Evolutionary conservation across 2,797 vertebrate genomes (phyloP).

Genomic region (Hypotaenidia okinawae): DNA sequence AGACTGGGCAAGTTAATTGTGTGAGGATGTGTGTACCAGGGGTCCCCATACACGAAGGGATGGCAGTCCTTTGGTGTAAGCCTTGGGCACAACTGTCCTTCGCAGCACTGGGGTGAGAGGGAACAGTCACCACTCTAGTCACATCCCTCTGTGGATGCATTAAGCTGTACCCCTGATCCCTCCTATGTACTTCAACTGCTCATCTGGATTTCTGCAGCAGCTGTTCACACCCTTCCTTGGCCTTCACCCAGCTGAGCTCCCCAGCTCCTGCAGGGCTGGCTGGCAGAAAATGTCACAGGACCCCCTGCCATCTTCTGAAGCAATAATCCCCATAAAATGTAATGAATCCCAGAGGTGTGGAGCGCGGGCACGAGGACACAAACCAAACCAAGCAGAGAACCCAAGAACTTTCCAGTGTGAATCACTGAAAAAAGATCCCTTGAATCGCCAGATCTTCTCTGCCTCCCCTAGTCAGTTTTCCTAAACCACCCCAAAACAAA

Average conservation of each 20-base stretch:
- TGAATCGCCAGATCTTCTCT: not conserved
- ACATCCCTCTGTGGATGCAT: not conserved
- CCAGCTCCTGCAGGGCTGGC: not conserved
- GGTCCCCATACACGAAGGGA: not conserved
- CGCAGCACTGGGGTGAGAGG: not conserved
- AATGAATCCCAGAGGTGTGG: not conserved
- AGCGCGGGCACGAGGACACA: not conserved
- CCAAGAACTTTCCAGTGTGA: not conserved
- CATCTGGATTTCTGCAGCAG: not conserved
- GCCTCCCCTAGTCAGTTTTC: not conserved
- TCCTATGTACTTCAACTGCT: not conserved
- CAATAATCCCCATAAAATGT: not conserved
- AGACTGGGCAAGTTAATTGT: not conserved
- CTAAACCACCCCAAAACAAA: not conserved
- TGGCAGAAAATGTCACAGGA: not conserved
- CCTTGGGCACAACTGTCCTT: not conserved
- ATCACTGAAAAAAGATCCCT: not conserved
- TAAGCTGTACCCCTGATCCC: not conserved
- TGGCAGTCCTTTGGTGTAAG: not conserved
- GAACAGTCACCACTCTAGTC: not conserved
- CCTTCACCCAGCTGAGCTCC: not conserved
- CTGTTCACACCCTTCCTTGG: not conserved
- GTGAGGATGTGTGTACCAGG: fast-evolving
- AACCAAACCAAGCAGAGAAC: not conserved
- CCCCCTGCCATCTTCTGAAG: not conserved